Evolutionary conservation across 2,113 vertebrate species (phyloP), one percentile per base, ranked within the genome.

Genomic region (Siniperca chuatsi): DNA sequence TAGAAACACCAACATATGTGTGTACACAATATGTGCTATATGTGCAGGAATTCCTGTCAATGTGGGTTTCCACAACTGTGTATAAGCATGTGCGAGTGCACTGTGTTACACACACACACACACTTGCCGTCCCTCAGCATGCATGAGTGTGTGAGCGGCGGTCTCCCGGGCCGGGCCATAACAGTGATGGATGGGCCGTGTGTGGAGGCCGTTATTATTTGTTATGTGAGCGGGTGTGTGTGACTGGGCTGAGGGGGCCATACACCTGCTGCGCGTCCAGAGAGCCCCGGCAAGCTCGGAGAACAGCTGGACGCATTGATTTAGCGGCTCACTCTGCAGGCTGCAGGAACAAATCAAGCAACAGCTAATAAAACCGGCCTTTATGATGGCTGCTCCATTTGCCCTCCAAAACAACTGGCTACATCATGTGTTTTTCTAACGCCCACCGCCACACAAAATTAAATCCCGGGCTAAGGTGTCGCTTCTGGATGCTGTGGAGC

Each of bases 271-370:
- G 97, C 93, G 97, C 79, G 84, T 95, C 94, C 95, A 78, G 90
- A 97, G 97, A 97, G 97, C 95, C 95, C 78, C 82, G 54, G 90
- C 89, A 61, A 89, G 89, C 90, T 82, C 46, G 48, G 95, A 93
- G 97, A 98, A 98, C 98, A 99, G 97, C 98, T 99, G 98, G 96
- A 96, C 83, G 88, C 96, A 97, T 97, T 98, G 97, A 98, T 97
- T 98, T 98, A 98, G 97, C 96, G 86, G 94, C 95, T 95, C 92
- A 94, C 97, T 97, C 96, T 94, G 93, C 95, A 92, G 96, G 95
- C 97, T 97, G 95, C 97, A 98, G 97, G 97, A 97, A 98, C 95
- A 95, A 97, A 97, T 99, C 98, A 97, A 96, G 96, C 96, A 93
- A 97, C 97, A 98, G 97, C 97, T 98, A 97, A 95, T 99, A 98